phyloP scores from a whole-genome alignment of 2,113 vertebrate genomes.

The zebrafish (Danio rerio) region GRCz12tu NC_133195.1:35725001-35725500 shows the following conservation, averaged over 20 bases:
- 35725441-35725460: not conserved
- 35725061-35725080: slow-evolving; percentile 30
- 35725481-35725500: too few species aligned
- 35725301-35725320: not conserved
- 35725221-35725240: not conserved
- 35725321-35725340: not conserved
- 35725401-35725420: not conserved
- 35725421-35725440: not conserved
- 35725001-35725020: slow-evolving; percentile 25
- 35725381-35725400: not conserved
- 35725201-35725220: slow-evolving; percentile 5
- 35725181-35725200: not conserved
- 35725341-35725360: not conserved
- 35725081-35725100: slow-evolving; percentile 20
- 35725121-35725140: slow-evolving; percentile 11
- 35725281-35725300: not conserved
- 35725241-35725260: not conserved
- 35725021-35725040: slow-evolving; percentile 12
- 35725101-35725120: slow-evolving; percentile 28
- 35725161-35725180: not conserved
- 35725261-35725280: not conserved
- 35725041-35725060: slow-evolving; percentile 39
- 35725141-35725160: not conserved
- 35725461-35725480: too few species aligned
- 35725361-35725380: not conserved